Evolutionary conservation across 2,797 vertebrate genomes (phyloP), one percentile per base, ranked within the genome.

Genomic region (Gobio occitaniae): DNA sequence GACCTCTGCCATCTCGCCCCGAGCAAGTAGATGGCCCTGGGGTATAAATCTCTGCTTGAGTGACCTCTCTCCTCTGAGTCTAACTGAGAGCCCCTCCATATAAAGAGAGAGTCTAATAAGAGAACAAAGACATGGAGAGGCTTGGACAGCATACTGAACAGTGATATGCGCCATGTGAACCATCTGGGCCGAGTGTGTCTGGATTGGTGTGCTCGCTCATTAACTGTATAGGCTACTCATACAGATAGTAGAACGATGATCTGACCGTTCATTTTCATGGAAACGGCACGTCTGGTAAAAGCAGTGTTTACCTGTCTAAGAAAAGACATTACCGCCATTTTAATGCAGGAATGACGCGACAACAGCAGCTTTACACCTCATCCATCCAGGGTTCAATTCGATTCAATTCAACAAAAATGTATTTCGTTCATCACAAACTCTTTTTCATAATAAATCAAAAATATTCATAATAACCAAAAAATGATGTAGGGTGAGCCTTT

Each of bases 231-330:
- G 36, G 38, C 15, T 78, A 25, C 52, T 32, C 21, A 12, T 78
- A 29, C 50, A 66, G 29, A 56, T 69, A 63, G 61, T 59, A 61
- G 25, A 70, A 76, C 15, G 47, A 59, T 48, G 72, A 86, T 85
- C 75, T 41, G 54, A 71, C 61, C 50, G 19, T 68, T 86, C 25
- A 84, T 89, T 86, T 86, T 82, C 84, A 82, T 89, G 80, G 85
- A 88, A 90, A 86, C 78, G 15, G 80, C 63, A 66, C 36, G 21
- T 70, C 32, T 75, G 59, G 36, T 29, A 63, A 32, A 84, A 63
- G 71, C 17, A 56, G 38, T 50, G 41, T 54, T 29, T 70, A 25
- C 25, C 25, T 61, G 25, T 38, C 9, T 36, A 65, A 52, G 82
- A 56, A 8, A 70, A 52, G 52, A 32, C 47, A 78, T 71, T 2